Base-by-base conservation (phyloP, 2,888 invertebrate species). In the Cistogaster globosa region DNA sequence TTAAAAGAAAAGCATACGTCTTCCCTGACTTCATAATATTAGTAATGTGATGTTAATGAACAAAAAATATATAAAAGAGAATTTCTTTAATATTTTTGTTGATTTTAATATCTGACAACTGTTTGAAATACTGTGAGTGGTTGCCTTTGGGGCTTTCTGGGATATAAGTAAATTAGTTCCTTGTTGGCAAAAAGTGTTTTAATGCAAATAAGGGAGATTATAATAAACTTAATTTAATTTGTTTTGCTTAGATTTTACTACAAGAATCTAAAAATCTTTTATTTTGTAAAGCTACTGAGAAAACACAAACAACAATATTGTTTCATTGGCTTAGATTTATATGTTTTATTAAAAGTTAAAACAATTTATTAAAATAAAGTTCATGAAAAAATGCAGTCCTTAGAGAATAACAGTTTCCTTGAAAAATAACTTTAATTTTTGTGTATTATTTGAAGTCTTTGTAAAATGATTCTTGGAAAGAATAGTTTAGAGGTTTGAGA, bases 221-320 rank as follows among this genome's bases (percentile, higher is more conserved):
- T 42, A 58, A 57, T 58, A 58, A 71, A 71, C 45, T 32, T 45
- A 71, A 26, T 57, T 45, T 45, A 71, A 18, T 71, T 71, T n/a
- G 3, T 58, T n/a, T 16, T 20, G n/a, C 26, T 57, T 18, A n/a
- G 42, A 32, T 58, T 18, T 53, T 8, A 4, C 14, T n/a, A n/a
- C n/a, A 48, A 18, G 18, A 12, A 51, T 67, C 32, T 9, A 2
- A 69, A 8, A 3, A 42, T 16, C 42, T 42, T 11, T 45, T 14
- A 18, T 48, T 11, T 42, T 26, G n/a, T 48, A 12, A 12, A 42
- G 42, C 12, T 12, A 2, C 11, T 42, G 8, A 2, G 12, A 42
- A 12, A 42, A 4, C 12, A 42, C 12, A 42, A 42, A 42, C 12
- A 42, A 42, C 12, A 42, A 42, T 42, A 32, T 32, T 32, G 32